Evolutionary conservation across 2,888 invertebrate species (phyloP).

Genomic region (Leucoptera coffeella): DNA sequence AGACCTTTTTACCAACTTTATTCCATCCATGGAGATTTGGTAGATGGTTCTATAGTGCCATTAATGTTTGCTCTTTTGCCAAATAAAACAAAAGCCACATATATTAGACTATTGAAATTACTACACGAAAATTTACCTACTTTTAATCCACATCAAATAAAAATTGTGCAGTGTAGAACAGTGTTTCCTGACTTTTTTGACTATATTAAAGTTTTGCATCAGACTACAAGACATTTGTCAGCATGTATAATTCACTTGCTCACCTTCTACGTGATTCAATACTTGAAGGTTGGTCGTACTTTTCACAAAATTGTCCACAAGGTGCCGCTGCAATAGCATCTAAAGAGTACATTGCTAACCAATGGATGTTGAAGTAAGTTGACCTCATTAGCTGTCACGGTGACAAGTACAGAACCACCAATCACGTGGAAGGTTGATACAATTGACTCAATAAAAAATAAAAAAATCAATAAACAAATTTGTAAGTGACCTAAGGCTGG

Average conservation of each 20-base stretch:
- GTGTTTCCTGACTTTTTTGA: background rate
- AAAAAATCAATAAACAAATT: no score
- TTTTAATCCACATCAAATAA: conserved; percentile 3
- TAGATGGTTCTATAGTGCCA: conserved; percentile 2
- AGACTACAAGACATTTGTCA: background rate
- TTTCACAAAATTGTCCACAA: background rate
- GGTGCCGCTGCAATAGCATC: background rate
- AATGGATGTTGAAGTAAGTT: background rate
- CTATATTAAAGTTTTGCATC: background rate
- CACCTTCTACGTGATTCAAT: background rate
- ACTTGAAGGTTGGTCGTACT: background rate
- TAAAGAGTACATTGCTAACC: background rate
- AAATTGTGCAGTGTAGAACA: conserved; percentile 1
- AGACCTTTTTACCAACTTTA: conserved; percentile 4
- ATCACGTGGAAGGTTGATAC: conserved; percentile 1
- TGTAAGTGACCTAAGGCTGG: no score
- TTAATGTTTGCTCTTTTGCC: conserved; percentile 4
- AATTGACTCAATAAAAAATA: background rate
- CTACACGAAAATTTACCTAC: conserved; percentile 2
- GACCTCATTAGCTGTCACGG: background rate
- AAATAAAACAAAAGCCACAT: conserved; percentile 5
- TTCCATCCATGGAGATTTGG: conserved; percentile 4
- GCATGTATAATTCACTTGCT: background rate
- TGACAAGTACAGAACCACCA: conserved; percentile 1
- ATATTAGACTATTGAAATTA: conserved; percentile 3